A percentile compares a stretch with the other conserved stretches of the same genome.
These are phyloP conservation scores for Saccostrea echinata DNA, from an alignment of 1,140 invertebrate genomes.

Conservation along the genomic window DNA sequence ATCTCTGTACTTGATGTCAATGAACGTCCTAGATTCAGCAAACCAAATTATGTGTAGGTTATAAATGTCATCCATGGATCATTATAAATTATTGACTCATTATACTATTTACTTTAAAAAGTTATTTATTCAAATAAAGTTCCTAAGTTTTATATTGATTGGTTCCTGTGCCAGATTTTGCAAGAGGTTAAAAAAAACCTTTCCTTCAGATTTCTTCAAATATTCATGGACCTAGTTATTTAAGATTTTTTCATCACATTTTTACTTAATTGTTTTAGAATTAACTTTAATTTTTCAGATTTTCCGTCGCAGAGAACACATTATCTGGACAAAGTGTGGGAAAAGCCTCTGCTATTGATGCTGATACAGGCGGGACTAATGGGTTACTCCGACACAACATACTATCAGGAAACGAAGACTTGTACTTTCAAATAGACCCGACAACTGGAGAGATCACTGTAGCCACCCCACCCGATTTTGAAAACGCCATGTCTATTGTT, in stretches of 20 bases:
- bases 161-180: background rate
- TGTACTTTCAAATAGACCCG: background rate
- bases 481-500: background rate
- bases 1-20: background rate
- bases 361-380: background rate
- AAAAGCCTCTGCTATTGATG: background rate
- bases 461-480: background rate
- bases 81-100: background rate
- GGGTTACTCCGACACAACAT: background rate
- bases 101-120: background rate
- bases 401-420: background rate
- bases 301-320: background rate
- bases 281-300: background rate
- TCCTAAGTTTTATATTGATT: background rate
- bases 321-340: background rate
- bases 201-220: background rate
- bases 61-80: background rate
- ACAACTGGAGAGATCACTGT: background rate
- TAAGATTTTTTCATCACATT: background rate
- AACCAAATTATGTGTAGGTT: background rate
- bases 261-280: background rate
- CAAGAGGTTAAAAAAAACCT: background rate
- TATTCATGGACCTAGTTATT: background rate
- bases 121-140: background rate
- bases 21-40: conserved; percentile 7